Conservation (phyloP, 2,888 invertebrate genomes). For the Yponomeuta plumbellus region DNA sequence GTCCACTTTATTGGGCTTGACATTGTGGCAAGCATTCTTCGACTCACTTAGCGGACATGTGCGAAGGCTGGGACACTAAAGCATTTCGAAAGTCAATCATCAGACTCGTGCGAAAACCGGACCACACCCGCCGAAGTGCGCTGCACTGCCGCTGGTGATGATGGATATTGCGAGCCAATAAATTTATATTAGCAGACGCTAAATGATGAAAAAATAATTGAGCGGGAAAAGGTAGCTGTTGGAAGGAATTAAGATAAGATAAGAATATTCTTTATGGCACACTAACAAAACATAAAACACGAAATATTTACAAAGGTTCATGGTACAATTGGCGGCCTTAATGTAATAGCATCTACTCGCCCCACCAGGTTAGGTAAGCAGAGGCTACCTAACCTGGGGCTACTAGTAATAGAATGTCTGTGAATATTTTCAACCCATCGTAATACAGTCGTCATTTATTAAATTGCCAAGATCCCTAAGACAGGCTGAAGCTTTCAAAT, state of each 20-base stretch:
- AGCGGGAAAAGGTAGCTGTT: not conserved
- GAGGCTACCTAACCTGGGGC: too few relatives aligned
- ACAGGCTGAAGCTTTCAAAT: too few relatives aligned
- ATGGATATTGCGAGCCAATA: slow-evolving; percentile 1
- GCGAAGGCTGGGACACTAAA: slow-evolving; percentile 50
- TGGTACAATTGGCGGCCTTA: too few relatives aligned
- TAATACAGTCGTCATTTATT: too few relatives aligned
- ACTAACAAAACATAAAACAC: too few relatives aligned
- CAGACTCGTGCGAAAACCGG: slow-evolving; percentile 50
- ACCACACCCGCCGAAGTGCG: slow-evolving; percentile 44
- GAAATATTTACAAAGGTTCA: too few relatives aligned
- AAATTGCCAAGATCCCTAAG: too few relatives aligned
- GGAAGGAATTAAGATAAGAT: not conserved
- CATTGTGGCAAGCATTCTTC: slow-evolving; percentile 45
- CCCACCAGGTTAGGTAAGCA: too few relatives aligned
- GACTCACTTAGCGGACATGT: slow-evolving; percentile 56
- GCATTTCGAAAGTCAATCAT: slow-evolving; percentile 43
- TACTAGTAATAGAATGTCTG: too few relatives aligned
- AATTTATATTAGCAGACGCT: not conserved
- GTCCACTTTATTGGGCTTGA: slow-evolving; percentile 27
- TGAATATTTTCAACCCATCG: too few relatives aligned
- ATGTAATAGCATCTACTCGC: too few relatives aligned
- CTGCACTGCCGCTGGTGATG: not conserved
- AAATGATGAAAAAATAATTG: not conserved
- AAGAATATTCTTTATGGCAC: too few relatives aligned